Evolutionary conservation across 1,140 invertebrate species (phyloP), one percentile per base, ranked within the genome.

Genomic region (Mylabris phalerata): DNA sequence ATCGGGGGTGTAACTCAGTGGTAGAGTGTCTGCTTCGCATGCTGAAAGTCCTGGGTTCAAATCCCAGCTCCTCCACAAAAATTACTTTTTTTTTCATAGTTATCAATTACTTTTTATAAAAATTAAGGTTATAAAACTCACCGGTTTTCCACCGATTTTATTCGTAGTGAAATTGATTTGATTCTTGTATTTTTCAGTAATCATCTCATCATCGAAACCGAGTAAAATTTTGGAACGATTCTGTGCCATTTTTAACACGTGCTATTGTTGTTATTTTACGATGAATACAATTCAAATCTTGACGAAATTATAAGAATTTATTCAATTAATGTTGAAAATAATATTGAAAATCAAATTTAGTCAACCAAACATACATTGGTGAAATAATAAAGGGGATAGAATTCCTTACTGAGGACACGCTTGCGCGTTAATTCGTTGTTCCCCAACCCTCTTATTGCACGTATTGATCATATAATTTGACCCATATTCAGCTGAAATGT

Each of bases 21-120:
- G 83, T 85, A 84, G 82, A 84, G 82, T 84, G 82, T 84, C 82
- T 82, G 82, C 83, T 84, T 84, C 82, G 83, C 83, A 84, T 84
- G 82, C 82, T 80, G 82, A 84, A 84, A 84, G 82, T 84, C 83
- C 82, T 83, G 82, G 82, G 82, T 84, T 84, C 82, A 83, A 85
- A 84, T 83, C 82, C 82, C 82, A 82, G 82, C 79, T 79, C 78
- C 81, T 84, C 80, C 80, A 83, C 52, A 9, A 56, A 2, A 42
- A 42, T 9, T 72, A 75, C 73, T 75, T 68, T 64, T 61, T 60
- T 60, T 9, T 49, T 57, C 57, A n/a, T n/a, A n/a, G 1, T 32
- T 32, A 32, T 7, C 27, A 4, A 32, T 13, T 1, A 48, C 46
- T 10, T 13, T 4, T 48, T 24, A 2, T 4, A 32, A 5, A 5